Evolutionary conservation across 2,797 vertebrate genomes (phyloP).

Genomic region (Valencia hispanica): DNA sequence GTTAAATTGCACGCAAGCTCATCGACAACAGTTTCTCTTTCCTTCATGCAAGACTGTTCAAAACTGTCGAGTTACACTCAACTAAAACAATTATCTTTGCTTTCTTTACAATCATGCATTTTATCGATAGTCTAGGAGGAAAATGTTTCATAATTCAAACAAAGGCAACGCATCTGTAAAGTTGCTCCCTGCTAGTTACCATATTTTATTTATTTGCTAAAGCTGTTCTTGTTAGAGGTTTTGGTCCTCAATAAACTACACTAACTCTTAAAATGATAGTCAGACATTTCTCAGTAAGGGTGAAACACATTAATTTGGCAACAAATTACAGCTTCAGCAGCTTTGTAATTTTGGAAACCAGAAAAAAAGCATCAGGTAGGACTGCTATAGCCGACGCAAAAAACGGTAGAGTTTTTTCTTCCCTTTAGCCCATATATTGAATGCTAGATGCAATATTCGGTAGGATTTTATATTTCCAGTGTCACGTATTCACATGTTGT

Average conservation of each 20-base stretch:
- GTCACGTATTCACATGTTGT: background rate
- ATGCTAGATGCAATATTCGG: background rate
- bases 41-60: background rate
- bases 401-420: background rate
- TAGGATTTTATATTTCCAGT: background rate
- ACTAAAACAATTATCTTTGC: background rate
- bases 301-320: background rate
- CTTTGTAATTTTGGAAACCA: background rate
- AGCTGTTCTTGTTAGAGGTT: background rate
- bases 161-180: background rate
- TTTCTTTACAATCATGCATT: background rate
- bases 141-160: background rate
- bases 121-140: background rate
- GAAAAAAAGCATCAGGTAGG: background rate
- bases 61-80: background rate
- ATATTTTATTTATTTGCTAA: background rate
- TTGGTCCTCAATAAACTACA: too few relatives aligned
- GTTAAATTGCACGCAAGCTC: background rate
- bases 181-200: background rate
- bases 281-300: background rate
- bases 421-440: background rate
- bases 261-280: too few relatives aligned
- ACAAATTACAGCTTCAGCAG: background rate
- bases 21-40: background rate
- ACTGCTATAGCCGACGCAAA: background rate